Evolutionary conservation across 1,140 invertebrate species (phyloP), one percentile per base, ranked within the genome.

Genomic region (Brachystomella parvula): DNA sequence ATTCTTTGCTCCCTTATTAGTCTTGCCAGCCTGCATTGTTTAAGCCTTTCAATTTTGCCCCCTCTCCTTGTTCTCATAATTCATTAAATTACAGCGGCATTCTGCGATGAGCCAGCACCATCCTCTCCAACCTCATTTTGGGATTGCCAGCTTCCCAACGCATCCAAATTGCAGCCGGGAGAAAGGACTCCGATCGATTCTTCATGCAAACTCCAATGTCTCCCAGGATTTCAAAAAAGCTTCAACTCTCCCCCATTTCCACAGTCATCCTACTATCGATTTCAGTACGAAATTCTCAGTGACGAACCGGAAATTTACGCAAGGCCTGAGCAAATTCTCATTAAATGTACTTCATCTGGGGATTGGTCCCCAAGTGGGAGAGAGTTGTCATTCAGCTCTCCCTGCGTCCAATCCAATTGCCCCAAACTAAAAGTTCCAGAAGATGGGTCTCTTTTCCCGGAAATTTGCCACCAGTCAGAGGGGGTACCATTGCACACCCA

Each of bases 101-200:
- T 53, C 63, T 72, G 71, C 64, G 65, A 69, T 19, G 68, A 69
- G 30, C 66, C 66, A 24, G 65, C 65, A 24, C 24, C 44, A 17
- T 33, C 66, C 19, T 31, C 73, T 65, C 81, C 82, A 35, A 75
- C 77, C 21, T 83, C 81, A 19, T 80, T 79, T 26, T 86, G 81
- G 72, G 81, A 82, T 69, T 87, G 86, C 74, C 79, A 77, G 3
- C 88, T 86, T 75, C 82, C 81, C 1, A 71, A 78, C 47, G 84
- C 81, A 0, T 78, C 28, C 15, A 33, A 32, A 31, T 31, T 19
- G 3, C 3, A 17, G 1, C 35, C 26, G 26, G 56, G 57, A 19
- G 31, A 64, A 39, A 57, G 67, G 17, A 61, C 64, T 17, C 15
- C 57, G 17, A 31, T 66, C 17, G 72, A 70, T 1, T 68, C 67